Evolutionary conservation across 2,113 vertebrate species (phyloP).

Genomic region (Planiliza haematocheilus): DNA sequence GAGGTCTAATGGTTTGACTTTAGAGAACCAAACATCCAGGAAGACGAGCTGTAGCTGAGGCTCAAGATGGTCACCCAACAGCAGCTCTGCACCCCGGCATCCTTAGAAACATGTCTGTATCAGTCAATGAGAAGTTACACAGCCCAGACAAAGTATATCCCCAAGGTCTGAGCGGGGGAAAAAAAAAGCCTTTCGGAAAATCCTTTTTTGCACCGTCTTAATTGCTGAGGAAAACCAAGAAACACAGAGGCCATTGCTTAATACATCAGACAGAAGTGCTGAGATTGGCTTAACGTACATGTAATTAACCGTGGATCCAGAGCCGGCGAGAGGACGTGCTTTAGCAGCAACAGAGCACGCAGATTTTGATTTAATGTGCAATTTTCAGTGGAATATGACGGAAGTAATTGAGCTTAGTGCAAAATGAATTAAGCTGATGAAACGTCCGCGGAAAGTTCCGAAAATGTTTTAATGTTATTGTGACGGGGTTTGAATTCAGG

Average conservation of each 20-base stretch:
- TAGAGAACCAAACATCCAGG: constrained; percentile 62
- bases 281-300: constrained; percentile 46
- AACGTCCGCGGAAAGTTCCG: constrained; percentile 53
- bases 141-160: constrained; percentile 53
- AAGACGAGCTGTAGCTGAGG: constrained; percentile 49
- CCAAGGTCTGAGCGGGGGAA: constrained; percentile 39
- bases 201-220: constrained; percentile 35
- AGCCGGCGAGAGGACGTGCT: constrained; percentile 27
- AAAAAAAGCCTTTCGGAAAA: constrained; percentile 54
- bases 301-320: constrained; percentile 60
- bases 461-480: constrained; percentile 57
- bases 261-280: constrained; percentile 61
- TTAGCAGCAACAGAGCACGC: constrained; percentile 39
- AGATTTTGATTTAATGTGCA: constrained; percentile 62
- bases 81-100: constrained; percentile 53
- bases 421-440: constrained; percentile 67
- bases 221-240: constrained; percentile 58
- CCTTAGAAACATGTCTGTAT: constrained; percentile 44
- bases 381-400: constrained; percentile 64
- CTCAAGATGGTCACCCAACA: constrained; percentile 59
- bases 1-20: constrained; percentile 73
- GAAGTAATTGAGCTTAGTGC: constrained; percentile 58
- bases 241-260: constrained; percentile 52
- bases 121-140: constrained; percentile 52
- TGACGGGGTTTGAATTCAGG: constrained; percentile 40